phyloP scores from a whole-genome alignment of 2,888 invertebrate species.

The Cerceris ruficornis region DNA sequence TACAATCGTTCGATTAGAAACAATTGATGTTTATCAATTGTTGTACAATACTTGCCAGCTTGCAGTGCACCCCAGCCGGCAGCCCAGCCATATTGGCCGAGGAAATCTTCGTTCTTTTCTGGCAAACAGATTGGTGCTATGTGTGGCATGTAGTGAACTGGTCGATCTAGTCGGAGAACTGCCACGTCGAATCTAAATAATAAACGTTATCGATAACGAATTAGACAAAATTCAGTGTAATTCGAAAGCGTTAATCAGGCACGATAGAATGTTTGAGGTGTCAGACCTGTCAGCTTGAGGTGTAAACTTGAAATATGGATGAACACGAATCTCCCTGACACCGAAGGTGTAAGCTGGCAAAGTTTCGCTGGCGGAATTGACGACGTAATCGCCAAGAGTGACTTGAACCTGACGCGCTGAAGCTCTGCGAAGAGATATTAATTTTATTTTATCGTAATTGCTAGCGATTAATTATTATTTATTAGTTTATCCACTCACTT shows the following conservation, averaged over 20 bases:
- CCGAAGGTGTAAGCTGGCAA: conserved; percentile 96
- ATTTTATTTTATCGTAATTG: background rate
- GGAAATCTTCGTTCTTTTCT: conserved; percentile 93
- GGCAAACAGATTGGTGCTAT: conserved; percentile 96
- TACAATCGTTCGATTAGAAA: background rate
- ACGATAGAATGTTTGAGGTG: no score
- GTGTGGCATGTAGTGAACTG: conserved; percentile 95
- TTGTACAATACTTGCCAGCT: conserved; percentile 83
- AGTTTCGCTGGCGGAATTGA: conserved; percentile 95
- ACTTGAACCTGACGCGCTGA: conserved; percentile 95
- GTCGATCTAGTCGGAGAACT: conserved; percentile 92
- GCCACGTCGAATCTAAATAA: conserved; percentile 92
- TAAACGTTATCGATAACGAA: background rate
- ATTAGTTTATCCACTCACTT: conserved; percentile 79
- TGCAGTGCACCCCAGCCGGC: conserved; percentile 96
- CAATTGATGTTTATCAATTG: no score
- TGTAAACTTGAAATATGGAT: conserved; percentile 96
- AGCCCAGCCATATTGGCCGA: conserved; percentile 95
- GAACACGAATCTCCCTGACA: conserved; percentile 94
- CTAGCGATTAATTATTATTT: background rate
- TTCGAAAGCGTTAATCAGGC: no score
- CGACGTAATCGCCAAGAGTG: conserved; percentile 95
- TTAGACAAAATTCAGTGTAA: background rate
- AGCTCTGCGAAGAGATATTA: conserved; percentile 83
- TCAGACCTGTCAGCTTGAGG: conserved; percentile 90